Evolutionary conservation across 2,113 vertebrate genomes (phyloP), one percentile per base, ranked within the genome.

Genomic region (Castor canadensis): DNA sequence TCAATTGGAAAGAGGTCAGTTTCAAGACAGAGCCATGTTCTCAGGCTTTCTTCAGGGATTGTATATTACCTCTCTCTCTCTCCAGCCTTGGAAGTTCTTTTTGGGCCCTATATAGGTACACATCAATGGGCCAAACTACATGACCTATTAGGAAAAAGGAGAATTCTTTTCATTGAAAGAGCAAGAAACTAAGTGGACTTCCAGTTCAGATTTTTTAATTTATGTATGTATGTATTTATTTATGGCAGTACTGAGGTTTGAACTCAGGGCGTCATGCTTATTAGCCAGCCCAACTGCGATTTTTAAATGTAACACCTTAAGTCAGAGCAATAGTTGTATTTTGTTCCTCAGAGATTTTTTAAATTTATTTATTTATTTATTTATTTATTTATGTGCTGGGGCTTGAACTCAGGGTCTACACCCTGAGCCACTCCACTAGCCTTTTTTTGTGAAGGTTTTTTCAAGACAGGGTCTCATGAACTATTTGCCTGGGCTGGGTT

Each of bases 301-400:
- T 93, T 86, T 76, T 66, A 86, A 89, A 90, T 71, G 16, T 71
- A 84, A 87, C 19, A 66, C 49, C 43, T 91, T 66, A 85, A 89
- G 40, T 77, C 40, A 95, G 22, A 96, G 28, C 30, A 87, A 43
- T 87, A 43, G 11, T 35, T 79, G 38, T 40, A 64, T 62, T 83
- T 96, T 95, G 24, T 95, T 76, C 35, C 60, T 91, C 83, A 45
- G 52, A 72, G 7, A 2, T 71, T 82, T 91, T 43, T 67, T 20
- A n/a, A 24, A 52, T 30, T 58, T 30, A 35, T 66, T 11, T 66
- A 35, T 67, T 67, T 0, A n/a, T 67, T 40, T 22, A 10, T 71
- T n/a, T n/a, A n/a, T n/a, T n/a, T n/a, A n/a, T n/a, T n/a, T n/a
- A n/a, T n/a, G 17, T 58, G 17, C 56, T 16, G 20, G 56, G 17